These are phyloP conservation scores for Murina feae DNA, from an alignment of 2,113 vertebrate species.

Conservation along the genomic window DNA sequence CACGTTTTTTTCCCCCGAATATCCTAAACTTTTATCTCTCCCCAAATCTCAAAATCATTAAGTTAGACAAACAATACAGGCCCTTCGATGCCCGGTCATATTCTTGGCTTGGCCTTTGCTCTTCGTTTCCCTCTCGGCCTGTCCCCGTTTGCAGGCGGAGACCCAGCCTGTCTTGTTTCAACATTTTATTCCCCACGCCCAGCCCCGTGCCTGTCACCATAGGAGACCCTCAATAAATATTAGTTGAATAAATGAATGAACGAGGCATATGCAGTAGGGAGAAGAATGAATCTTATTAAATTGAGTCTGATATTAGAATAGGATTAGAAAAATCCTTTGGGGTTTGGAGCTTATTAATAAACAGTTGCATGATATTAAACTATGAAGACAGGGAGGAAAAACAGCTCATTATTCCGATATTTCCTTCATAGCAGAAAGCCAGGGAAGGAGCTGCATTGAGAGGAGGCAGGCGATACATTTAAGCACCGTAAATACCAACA, in stretches of 20 bases:
- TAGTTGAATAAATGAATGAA: conserved; percentile 72
- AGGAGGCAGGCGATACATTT: conserved; percentile 18
- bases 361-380: conserved; percentile 76
- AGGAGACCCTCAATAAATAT: conserved; percentile 66
- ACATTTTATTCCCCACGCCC: conserved; percentile 51
- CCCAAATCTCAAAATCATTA: not conserved
- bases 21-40: not conserved
- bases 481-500: conserved; percentile 53
- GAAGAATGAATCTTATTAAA: conserved; percentile 71
- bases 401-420: conserved; percentile 57
- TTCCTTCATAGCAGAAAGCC: conserved; percentile 45
- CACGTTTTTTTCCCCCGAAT: not conserved
- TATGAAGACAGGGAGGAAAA: conserved; percentile 49
- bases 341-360: conserved; percentile 73
- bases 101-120: not conserved
- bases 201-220: conserved; percentile 2
- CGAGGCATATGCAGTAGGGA: conserved; percentile 51
- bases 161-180: conserved; percentile 7
- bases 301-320: conserved; percentile 74
- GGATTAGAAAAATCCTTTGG: conserved; percentile 71
- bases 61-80: not conserved
- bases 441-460: conserved; percentile 23
- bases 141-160: not conserved
- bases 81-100: not conserved
- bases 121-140: not conserved